Evolutionary conservation across 2,888 invertebrate genomes (phyloP), one percentile per base, ranked within the genome.

Genomic region (Tethea ocularis): DNA sequence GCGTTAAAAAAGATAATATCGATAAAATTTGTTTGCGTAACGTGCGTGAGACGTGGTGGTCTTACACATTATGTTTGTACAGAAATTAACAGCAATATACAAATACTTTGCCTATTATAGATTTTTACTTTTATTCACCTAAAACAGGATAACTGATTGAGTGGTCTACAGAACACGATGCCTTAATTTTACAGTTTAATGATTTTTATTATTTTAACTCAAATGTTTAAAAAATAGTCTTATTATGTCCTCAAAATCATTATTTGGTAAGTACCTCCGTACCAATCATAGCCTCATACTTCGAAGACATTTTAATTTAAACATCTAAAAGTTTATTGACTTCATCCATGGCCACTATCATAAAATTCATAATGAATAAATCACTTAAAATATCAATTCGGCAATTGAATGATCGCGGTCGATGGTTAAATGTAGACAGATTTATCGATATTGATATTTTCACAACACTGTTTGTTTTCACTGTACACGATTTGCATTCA

Each of bases 401-500:
- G 58, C 61, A 64, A 65, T 53, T 56, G 29, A 41, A 60, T 60
- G 65, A 57, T 62, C 56, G 58, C 54, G 26, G 64, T 68, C 61
- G 76, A 75, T 36, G 36, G 36, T 15, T 36, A 15, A 15, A 17
- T 17, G 41, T 20, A 46, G 46, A 46, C 67, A 64, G 71, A 76
- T 76, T 76, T 77, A 82, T 78, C 74, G 75, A 76, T 75, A 63
- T 71, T 72, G 62, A 59, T 71, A 58, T 77, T 75, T 67, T 55
- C 63, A 66, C 74, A 69, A 51, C 72, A 63, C 65, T 77, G 67
- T 71, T 71, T 78, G 64, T 76, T 78, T 78, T 68, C 59, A 61
- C 67, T 66, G 53, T 63, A 26, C 56, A 15, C n/a, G 26, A 51
- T 51, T 26, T 56, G 46, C 20, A 51, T 51, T 29, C 51, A 20